Conservation (phyloP, 2,113 vertebrate genomes). For the Echinops telfairi region DNA sequence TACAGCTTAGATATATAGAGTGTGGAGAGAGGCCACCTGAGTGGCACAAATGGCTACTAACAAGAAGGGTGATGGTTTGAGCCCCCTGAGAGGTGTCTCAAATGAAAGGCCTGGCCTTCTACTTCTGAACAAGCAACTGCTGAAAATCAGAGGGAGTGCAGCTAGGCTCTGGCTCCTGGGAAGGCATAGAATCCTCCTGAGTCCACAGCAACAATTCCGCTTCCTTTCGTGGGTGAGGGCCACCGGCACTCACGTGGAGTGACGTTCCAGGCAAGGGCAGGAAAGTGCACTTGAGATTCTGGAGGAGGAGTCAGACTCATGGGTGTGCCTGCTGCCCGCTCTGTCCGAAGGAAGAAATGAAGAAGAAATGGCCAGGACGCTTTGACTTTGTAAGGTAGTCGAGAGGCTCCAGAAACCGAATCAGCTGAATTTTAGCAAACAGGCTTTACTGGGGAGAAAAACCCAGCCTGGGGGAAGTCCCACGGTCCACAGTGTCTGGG, state of each 20-base stretch:
- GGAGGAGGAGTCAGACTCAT: not conserved
- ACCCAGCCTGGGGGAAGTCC: too few relatives aligned
- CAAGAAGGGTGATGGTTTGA: not conserved
- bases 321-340: not conserved
- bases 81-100: not conserved
- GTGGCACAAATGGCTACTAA: not conserved
- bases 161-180: not conserved
- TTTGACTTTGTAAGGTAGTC: too few relatives aligned
- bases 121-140: not conserved
- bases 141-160: not conserved
- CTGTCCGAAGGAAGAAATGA: not conserved
- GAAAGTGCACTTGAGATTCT: not conserved
- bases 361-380: not conserved
- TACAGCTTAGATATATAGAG: not conserved
- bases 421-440: too few relatives aligned
- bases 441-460: too few relatives aligned
- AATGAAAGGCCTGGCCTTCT: not conserved
- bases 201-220: not conserved
- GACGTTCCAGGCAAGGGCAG: not conserved
- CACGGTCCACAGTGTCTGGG: too few relatives aligned
- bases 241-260: not conserved
- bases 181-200: not conserved
- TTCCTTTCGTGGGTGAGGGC: not conserved
- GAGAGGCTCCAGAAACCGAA: too few relatives aligned
- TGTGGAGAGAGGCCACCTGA: not conserved